phyloP scores from a whole-genome alignment of 2,888 invertebrate species.

The Troides helena region DNA sequence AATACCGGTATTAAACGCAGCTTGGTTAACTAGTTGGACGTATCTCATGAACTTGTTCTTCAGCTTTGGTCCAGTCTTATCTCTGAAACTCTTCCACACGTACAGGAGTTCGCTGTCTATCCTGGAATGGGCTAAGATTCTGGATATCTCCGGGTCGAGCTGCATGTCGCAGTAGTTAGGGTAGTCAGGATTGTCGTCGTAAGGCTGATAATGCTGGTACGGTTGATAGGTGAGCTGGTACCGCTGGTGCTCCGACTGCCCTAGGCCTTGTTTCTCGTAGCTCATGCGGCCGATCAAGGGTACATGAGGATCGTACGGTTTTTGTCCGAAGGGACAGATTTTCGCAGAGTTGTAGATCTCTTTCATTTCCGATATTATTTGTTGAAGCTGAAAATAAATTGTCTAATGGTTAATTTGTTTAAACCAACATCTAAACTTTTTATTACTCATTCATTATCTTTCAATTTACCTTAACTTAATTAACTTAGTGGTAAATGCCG shows the following conservation, averaged over 20 bases:
- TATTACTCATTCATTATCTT: too few relatives aligned
- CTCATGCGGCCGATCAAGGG: conserved; percentile 45
- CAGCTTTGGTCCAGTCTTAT: conserved; percentile 87
- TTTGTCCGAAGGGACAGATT: conserved; percentile 84
- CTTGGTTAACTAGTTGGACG: conserved; percentile 88
- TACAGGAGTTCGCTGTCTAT: conserved; percentile 87
- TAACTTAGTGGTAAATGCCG: too few relatives aligned
- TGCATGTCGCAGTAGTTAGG: conserved; percentile 80
- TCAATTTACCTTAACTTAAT: too few relatives aligned
- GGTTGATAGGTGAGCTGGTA: conserved; percentile 61
- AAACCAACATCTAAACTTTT: too few relatives aligned
- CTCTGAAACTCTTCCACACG: conserved; percentile 91
- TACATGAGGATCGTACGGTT: conserved; percentile 68
- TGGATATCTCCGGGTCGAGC: conserved; percentile 82
- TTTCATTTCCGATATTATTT: conserved; percentile 88
- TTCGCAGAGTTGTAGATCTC: conserved; percentile 86
- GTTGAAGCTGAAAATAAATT: conserved; percentile 80
- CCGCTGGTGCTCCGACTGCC: conserved; percentile 53
- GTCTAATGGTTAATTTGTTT: too few relatives aligned
- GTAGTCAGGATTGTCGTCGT: conserved; percentile 42
- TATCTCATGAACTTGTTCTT: conserved; percentile 89
- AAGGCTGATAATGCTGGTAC: conserved; percentile 43
- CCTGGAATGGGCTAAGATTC: conserved; percentile 85
- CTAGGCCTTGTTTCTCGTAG: conserved; percentile 39
- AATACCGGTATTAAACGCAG: conserved; percentile 85